Evolutionary conservation across 2,888 invertebrate genomes (phyloP).

Genomic region (Hedychridium roseum): DNA sequence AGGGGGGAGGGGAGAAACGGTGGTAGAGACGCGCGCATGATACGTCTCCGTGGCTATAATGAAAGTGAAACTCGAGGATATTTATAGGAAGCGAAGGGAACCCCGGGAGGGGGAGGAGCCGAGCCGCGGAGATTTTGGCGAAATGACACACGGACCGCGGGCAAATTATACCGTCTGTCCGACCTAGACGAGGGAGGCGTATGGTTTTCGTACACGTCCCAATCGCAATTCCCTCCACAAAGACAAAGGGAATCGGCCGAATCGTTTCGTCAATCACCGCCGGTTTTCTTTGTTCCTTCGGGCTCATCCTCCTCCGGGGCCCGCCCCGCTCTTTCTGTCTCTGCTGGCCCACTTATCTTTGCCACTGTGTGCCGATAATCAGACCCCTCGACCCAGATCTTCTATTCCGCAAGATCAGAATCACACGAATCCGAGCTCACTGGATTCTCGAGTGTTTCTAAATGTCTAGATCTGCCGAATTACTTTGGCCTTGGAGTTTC

Average conservation of each 20-base stretch:
- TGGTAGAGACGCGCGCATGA: not conserved
- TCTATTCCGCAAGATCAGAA: too few relatives aligned
- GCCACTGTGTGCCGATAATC: not conserved
- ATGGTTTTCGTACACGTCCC: too few relatives aligned
- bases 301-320: slow-evolving; percentile 9
- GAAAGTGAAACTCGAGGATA: not conserved
- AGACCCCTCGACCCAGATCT: too few relatives aligned
- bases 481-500: too few relatives aligned
- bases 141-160: slow-evolving; percentile 54
- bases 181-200: slow-evolving; percentile 21
- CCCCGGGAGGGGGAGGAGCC: slow-evolving; percentile 28
- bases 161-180: slow-evolving; percentile 53
- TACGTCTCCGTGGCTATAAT: too few relatives aligned
- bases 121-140: slow-evolving; percentile 24
- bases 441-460: too few relatives aligned
- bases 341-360: not conserved
- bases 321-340: slow-evolving; percentile 6
- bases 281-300: slow-evolving; percentile 9
- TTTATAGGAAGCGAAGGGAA: slow-evolving; percentile 16
- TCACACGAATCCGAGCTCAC: too few relatives aligned
- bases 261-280: slow-evolving; percentile 12
- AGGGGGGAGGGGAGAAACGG: slow-evolving; percentile 7
- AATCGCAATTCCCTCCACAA: slow-evolving; percentile 13
- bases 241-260: slow-evolving; percentile 27
- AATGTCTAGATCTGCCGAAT: too few relatives aligned